These are phyloP conservation scores for Oenanthe oenanthe DNA, from an alignment of 2,113 vertebrate species.

Conservation along the genomic window DNA sequence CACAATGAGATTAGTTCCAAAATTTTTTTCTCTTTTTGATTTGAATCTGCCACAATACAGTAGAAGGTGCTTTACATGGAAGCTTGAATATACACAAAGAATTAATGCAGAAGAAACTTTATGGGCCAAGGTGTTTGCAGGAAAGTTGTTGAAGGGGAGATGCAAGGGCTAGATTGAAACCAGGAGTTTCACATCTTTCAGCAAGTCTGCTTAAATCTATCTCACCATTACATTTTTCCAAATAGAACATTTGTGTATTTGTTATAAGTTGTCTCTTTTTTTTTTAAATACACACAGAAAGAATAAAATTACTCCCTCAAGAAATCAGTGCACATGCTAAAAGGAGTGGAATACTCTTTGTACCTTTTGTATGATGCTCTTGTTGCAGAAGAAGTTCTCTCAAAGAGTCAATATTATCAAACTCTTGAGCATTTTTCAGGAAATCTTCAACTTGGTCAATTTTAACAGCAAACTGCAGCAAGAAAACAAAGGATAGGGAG, in stretches of 20 bases:
- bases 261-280: background rate
- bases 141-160: background rate
- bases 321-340: background rate
- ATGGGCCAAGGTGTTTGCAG: background rate
- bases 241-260: background rate
- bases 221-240: background rate
- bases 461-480: conserved; percentile 83
- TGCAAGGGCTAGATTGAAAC: background rate
- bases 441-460: conserved; percentile 86
- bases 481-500: background rate
- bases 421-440: conserved; percentile 70
- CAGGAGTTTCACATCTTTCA: background rate
- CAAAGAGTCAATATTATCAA: conserved; percentile 67
- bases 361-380: conserved; percentile 83
- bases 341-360: background rate
- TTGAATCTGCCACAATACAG: background rate
- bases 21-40: background rate
- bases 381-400: conserved; percentile 77
- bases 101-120: background rate
- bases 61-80: background rate
- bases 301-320: background rate
- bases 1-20: background rate
- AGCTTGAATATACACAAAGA: background rate
- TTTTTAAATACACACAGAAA: background rate
- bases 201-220: background rate